Evolutionary conservation across 2,888 invertebrate species (phyloP), one percentile per base, ranked within the genome.

Genomic region (Polydrusus tereticollis): DNA sequence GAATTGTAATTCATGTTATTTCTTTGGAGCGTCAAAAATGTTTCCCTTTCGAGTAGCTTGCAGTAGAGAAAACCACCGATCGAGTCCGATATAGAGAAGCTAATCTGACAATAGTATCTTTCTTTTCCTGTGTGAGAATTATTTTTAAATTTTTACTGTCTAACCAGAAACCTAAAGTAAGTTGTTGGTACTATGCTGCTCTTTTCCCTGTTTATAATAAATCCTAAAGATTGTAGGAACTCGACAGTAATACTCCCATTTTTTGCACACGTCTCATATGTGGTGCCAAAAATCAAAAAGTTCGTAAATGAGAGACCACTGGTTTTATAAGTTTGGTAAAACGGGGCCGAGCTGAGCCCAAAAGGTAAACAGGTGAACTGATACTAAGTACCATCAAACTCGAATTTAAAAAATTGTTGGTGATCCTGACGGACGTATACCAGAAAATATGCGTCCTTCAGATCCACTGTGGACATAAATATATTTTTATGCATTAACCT

Each of bases 261-360:
- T n/a, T n/a, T n/a, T n/a, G n/a, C n/a, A n/a, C n/a, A n/a, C n/a
- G n/a, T n/a, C n/a, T n/a, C 41, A 14, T 16, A 7, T 41, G 63
- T 29, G 38, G 41, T 36, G 12, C 68, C 73, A 8, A 76, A 64
- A 20, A 77, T 50, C 7, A 78, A 41, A 55, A 76, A 21, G 38
- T 18, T 43, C 77, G 62, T 6, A 78, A 43, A 26, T 52, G 29
- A 18, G 52, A 26, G 7, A 77, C 14, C 5, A 77, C 72, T 20
- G 77, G 76, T 62, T 73, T 77, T 45, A 77, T 45, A 12, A 79
- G 20, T 62, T 82, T 81, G 20, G 80, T 80, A 57, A 80, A 80
- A 10, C 76, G 43, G 41, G 52, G 77, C 1, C 80, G 77, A 1
- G 76, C 77, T 10, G 75, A 41, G 41, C 2, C 41, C 14, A 41